These are phyloP conservation scores for Drusus annulatus DNA, from an alignment of 1,140 invertebrate species.

Conservation along the genomic window DNA sequence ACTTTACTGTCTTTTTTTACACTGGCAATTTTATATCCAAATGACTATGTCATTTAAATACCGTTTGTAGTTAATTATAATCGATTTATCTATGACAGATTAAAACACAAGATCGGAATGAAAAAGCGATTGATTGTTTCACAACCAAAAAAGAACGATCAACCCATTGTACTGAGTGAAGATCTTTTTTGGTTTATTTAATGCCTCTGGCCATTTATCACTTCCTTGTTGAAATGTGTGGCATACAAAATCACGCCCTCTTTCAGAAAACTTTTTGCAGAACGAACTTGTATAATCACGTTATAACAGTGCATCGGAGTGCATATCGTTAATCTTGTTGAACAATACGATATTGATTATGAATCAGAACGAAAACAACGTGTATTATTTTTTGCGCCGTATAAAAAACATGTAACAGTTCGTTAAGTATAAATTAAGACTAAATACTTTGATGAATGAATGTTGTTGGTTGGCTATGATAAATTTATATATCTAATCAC, in stretches of 20 bases:
- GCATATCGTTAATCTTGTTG: conserved; percentile 13
- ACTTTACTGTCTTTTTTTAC: too few relatives aligned
- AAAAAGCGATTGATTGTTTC: conserved; percentile 31
- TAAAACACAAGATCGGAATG: conserved; percentile 1
- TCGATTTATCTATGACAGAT: conserved; percentile 22
- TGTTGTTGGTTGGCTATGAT: too few relatives aligned
- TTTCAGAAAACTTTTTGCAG: conserved; percentile 1
- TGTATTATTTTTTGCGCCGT: background rate
- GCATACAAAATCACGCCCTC: conserved; percentile 16
- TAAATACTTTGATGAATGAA: conserved; percentile 3
- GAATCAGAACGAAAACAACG: background rate
- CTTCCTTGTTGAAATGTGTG: conserved; percentile 29
- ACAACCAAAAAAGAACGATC: conserved; percentile 1
- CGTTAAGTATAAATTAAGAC: background rate
- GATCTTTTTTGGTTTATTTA: conserved; percentile 25
- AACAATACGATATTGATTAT: conserved; percentile 24
- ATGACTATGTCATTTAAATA: background rate
- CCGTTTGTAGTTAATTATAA: conserved; percentile 12
- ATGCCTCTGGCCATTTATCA: conserved; percentile 12
- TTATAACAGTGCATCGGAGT: conserved; percentile 17
- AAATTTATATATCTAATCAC: too few relatives aligned
- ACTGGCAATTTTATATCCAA: background rate
- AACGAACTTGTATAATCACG: background rate
- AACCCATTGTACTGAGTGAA: background rate
- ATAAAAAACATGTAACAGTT: background rate